Evolutionary conservation across 2,113 vertebrate species (phyloP).

Genomic region (Nansenia antarctica): DNA sequence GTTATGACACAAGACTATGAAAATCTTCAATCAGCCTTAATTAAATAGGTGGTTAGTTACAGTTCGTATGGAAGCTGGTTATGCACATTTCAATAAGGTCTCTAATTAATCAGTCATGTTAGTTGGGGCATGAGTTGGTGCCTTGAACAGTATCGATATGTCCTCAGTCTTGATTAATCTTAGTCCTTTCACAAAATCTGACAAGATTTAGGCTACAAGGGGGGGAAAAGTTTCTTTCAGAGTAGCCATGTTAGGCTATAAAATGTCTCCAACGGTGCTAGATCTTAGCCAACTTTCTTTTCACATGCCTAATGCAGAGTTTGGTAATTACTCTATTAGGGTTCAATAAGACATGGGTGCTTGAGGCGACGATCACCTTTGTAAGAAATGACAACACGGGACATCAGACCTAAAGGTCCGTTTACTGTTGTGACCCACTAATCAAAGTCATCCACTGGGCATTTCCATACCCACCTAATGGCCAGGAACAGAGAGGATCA

Average conservation of each 20-base stretch:
- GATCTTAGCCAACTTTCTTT: constrained; percentile 16
- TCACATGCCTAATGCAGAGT: constrained; percentile 10
- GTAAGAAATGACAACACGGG: no score
- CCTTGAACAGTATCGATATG: constrained; percentile 26
- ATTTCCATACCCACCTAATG: constrained; percentile 7
- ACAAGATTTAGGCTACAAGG: not conserved
- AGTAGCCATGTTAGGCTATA: not conserved
- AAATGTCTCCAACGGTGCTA: no score
- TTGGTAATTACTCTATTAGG: constrained; percentile 1
- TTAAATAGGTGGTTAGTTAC: no score
- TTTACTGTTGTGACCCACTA: constrained; percentile 24
- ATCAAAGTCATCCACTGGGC: constrained; percentile 21
- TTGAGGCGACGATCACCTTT: no score
- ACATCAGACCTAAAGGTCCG: constrained; percentile 4
- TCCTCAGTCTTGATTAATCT: constrained; percentile 44
- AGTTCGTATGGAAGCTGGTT: no score
- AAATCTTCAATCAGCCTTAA: no score
- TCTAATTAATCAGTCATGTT: not conserved
- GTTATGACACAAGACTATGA: no score
- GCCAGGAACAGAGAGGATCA: no score
- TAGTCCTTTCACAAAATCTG: not conserved
- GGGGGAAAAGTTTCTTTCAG: constrained; percentile 2
- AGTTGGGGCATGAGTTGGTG: not conserved
- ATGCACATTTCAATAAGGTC: not conserved
- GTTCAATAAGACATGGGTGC: not conserved